Evolutionary conservation across 2,113 vertebrate genomes (phyloP).

Genomic region (Holacanthus passer): DNA sequence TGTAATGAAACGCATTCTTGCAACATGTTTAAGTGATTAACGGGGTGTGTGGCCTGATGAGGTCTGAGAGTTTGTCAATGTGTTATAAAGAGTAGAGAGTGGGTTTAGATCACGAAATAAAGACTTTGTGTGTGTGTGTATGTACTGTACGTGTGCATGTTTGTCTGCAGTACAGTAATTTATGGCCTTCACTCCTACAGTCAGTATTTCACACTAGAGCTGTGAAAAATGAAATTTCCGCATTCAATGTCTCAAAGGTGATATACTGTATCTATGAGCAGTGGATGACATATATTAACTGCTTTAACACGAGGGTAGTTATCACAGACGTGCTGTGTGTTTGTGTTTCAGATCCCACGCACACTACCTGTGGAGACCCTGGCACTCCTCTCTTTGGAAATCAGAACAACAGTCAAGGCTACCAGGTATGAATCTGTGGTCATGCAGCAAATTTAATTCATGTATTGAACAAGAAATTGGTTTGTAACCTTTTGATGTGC

Average conservation of each 20-base stretch:
- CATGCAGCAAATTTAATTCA: not conserved
- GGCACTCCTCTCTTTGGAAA: constrained; percentile 92
- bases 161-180: constrained; percentile 10
- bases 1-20: not conserved
- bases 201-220: not conserved
- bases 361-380: constrained; percentile 92
- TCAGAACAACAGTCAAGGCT: constrained; percentile 97
- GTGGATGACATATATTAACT: not conserved
- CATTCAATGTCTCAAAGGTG: not conserved
- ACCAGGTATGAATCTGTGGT: constrained; percentile 85
- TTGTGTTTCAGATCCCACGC: constrained; percentile 88
- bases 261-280: not conserved
- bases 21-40: constrained; percentile 3
- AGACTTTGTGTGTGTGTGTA: not conserved
- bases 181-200: not conserved
- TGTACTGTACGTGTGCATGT: not conserved
- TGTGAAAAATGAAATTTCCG: constrained; percentile 3
- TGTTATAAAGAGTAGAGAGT: not conserved
- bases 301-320: constrained; percentile 11
- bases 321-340: constrained; percentile 20
- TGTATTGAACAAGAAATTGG: not conserved
- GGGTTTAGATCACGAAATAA: constrained; percentile 13
- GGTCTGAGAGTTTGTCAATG: not conserved
- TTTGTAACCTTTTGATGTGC: not conserved
- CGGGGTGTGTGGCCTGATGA: not conserved